A percentile compares a stretch with the other conserved stretches of the same genome.
phyloP scores from a whole-genome alignment of 2,888 invertebrate genomes.

The Dromius quadrimaculatus region DNA sequence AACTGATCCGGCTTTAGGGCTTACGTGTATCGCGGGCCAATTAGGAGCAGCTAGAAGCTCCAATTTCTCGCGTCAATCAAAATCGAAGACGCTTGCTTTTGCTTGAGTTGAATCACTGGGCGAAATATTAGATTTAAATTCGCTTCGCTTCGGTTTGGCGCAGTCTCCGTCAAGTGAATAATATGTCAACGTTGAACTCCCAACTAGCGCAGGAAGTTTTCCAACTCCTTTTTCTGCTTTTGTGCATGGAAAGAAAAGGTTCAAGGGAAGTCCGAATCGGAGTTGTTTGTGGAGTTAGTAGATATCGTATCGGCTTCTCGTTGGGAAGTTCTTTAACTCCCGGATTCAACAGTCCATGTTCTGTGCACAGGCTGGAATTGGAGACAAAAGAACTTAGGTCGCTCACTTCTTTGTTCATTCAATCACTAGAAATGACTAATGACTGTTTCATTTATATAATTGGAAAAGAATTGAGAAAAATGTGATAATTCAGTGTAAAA shows the following conservation, averaged over 20 bases:
- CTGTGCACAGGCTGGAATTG: constrained; percentile 11
- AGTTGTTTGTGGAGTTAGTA: constrained; percentile 45
- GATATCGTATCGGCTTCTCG: constrained; percentile 46
- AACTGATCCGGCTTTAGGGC: constrained; percentile 43
- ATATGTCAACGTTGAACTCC: constrained; percentile 39
- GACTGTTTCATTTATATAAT: too few relatives aligned
- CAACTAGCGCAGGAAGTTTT: constrained; percentile 11
- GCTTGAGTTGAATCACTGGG: not conserved
- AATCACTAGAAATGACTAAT: too few relatives aligned
- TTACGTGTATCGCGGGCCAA: constrained; percentile 53
- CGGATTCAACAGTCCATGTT: constrained; percentile 45
- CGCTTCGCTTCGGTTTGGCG: too few relatives aligned
- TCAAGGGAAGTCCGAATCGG: constrained; percentile 47
- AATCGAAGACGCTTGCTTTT: too few relatives aligned
- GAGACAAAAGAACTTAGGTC: too few relatives aligned
- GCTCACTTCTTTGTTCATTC: too few relatives aligned
- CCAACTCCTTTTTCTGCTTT: constrained; percentile 29
- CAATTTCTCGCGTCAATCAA: too few relatives aligned
- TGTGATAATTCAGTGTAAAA: too few relatives aligned
- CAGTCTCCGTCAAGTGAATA: constrained; percentile 20
- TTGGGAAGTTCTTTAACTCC: constrained; percentile 41
- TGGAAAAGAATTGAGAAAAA: too few relatives aligned
- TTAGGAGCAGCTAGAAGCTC: too few relatives aligned
- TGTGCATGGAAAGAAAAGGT: constrained; percentile 44
- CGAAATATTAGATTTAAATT: constrained; percentile 45